phyloP scores from a whole-genome alignment of 2,888 invertebrate species.

The Argyresthia goedartella region DNA sequence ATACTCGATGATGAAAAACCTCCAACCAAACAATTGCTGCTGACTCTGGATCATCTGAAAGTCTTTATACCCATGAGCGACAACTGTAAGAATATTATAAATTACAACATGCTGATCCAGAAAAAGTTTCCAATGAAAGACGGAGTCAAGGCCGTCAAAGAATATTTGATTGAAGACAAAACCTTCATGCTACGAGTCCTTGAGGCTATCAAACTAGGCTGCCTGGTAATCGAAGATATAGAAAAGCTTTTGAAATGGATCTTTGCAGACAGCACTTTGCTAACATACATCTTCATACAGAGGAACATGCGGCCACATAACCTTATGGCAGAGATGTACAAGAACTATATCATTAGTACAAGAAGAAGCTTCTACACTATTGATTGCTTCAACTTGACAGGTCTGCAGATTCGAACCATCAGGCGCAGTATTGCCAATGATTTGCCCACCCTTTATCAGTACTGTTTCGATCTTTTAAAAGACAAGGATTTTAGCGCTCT shows the following conservation, averaged over 20 bases:
- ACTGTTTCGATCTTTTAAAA: background rate
- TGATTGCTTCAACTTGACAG: background rate
- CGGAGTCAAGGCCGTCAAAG: background rate
- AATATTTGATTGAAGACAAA: background rate
- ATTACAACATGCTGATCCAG: background rate
- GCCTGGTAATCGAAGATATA: background rate
- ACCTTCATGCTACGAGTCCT: background rate
- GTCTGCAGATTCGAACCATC: background rate
- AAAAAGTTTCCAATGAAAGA: background rate
- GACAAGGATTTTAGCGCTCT: background rate
- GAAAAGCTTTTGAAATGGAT: background rate
- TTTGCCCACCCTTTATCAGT: background rate
- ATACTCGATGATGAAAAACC: too few relatives aligned
- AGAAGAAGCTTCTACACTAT: background rate
- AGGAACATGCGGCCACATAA: background rate
- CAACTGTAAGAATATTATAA: background rate
- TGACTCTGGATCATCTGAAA: background rate
- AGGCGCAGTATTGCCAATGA: background rate
- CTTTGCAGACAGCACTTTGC: background rate
- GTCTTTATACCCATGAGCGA: background rate
- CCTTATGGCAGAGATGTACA: background rate
- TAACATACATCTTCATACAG: background rate
- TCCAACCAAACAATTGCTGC: too few relatives aligned
- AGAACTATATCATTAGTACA: background rate
- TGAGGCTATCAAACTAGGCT: background rate